A percentile compares a stretch with the other conserved stretches of the same genome.
These are phyloP conservation scores for Drusus annulatus DNA, from an alignment of 1,140 invertebrate species.

Conservation along the genomic window DNA sequence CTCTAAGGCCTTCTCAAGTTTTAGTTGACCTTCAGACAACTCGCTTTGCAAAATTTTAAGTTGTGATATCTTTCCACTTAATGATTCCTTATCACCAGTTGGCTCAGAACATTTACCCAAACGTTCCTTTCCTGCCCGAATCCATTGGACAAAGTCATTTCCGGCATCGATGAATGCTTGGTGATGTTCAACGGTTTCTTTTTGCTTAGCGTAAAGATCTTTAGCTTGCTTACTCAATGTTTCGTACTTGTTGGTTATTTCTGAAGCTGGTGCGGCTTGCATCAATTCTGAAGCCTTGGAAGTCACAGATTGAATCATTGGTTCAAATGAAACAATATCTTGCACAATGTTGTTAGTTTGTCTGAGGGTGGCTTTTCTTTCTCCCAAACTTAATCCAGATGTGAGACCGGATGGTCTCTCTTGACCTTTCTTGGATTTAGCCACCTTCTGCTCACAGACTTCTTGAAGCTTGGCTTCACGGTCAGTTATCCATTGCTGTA, in stretches of 20 bases:
- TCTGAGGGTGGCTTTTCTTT: constrained; percentile 89
- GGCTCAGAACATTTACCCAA: constrained; percentile 95
- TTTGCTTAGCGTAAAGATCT: constrained; percentile 91
- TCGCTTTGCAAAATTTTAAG: constrained; percentile 88
- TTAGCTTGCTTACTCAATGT: constrained; percentile 91
- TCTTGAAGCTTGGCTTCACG: constrained; percentile 95
- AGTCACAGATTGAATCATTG: constrained; percentile 94
- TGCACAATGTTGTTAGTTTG: constrained; percentile 94
- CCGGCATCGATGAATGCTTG: constrained; percentile 92
- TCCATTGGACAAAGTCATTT: constrained; percentile 93
- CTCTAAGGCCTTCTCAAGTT: constrained; percentile 85
- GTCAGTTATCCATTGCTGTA: constrained; percentile 96
- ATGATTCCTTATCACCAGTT: constrained; percentile 92
- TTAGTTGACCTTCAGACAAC: constrained; percentile 84
- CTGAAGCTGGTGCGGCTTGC: constrained; percentile 88
- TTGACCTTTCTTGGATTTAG: constrained; percentile 82
- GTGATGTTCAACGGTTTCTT: constrained; percentile 91
- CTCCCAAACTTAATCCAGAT: constrained; percentile 83
- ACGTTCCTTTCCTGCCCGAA: constrained; percentile 89
- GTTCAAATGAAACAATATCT: constrained; percentile 95
- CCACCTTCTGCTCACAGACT: constrained; percentile 89
- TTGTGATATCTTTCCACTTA: constrained; percentile 88
- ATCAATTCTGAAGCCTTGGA: constrained; percentile 92
- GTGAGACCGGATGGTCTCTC: constrained; percentile 78
- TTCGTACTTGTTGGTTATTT: constrained; percentile 93